These are phyloP conservation scores for Marmota monax DNA, from an alignment of 2,113 vertebrate species.

Conservation along the genomic window DNA sequence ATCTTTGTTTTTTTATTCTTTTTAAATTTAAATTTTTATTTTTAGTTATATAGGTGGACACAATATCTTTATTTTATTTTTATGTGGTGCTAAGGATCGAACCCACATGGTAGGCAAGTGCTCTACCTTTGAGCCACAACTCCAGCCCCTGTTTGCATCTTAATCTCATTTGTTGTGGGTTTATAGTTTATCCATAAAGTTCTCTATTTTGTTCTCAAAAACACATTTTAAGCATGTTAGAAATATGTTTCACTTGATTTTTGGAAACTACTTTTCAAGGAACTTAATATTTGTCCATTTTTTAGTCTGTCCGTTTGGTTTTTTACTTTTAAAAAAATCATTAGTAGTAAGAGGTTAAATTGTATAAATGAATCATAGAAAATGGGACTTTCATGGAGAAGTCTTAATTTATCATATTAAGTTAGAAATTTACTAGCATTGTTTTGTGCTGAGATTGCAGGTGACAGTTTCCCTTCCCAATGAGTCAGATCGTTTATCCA, in stretches of 20 bases:
- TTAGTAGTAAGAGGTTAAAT: background rate
- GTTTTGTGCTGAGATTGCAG: background rate
- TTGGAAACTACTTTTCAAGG: background rate
- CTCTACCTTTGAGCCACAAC: too few species aligned
- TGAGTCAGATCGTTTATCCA: background rate
- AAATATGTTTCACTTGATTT: slow-evolving; percentile 26
- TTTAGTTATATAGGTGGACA: too few species aligned
- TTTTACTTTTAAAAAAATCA: slow-evolving; percentile 24
- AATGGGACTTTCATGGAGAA: background rate
- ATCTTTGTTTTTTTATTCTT: background rate
- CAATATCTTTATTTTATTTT: too few species aligned
- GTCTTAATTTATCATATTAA: background rate
- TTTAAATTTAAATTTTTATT: too few species aligned
- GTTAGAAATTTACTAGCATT: background rate
- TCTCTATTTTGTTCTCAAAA: background rate
- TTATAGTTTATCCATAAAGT: slow-evolving; percentile 45
- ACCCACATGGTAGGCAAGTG: too few species aligned
- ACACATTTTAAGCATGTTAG: slow-evolving; percentile 49
- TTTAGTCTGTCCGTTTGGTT: background rate
- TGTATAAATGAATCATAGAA: background rate
- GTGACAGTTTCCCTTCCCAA: background rate
- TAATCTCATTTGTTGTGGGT: background rate
- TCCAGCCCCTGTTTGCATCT: too few species aligned
- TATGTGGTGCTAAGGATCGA: too few species aligned
- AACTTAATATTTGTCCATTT: background rate